phyloP scores from a whole-genome alignment of 2,113 vertebrate genomes.

The Barnardius zonarius region DNA sequence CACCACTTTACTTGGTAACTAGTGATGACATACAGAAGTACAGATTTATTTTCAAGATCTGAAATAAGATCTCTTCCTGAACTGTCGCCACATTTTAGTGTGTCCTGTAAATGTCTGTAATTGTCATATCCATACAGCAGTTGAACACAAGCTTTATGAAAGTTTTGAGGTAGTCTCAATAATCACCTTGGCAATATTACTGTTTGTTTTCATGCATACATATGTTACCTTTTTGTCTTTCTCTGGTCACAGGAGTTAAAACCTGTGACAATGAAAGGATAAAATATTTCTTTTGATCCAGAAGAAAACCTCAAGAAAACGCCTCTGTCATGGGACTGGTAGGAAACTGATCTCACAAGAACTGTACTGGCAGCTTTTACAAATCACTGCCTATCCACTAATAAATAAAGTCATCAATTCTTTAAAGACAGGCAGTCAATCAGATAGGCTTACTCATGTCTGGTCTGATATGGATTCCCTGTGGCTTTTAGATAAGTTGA shows the following conservation, averaged over 20 bases:
- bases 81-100: background rate
- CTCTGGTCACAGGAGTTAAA: background rate
- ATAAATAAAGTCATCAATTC: background rate
- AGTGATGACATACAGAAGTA: background rate
- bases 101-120: background rate
- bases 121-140: background rate
- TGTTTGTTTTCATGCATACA: background rate
- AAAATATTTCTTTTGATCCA: background rate
- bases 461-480: background rate
- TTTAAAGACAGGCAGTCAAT: background rate
- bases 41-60: background rate
- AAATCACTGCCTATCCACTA: background rate
- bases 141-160: background rate
- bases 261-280: background rate
- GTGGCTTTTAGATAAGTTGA: background rate
- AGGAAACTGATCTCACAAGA: background rate
- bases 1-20: background rate
- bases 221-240: background rate
- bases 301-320: background rate
- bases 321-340: background rate
- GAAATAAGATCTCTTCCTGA: background rate
- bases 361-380: background rate
- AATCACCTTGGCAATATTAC: background rate
- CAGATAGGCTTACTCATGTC: background rate
- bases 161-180: background rate